Conservation (phyloP, 2,113 vertebrate genomes). For the Tupaia tana region DNA sequence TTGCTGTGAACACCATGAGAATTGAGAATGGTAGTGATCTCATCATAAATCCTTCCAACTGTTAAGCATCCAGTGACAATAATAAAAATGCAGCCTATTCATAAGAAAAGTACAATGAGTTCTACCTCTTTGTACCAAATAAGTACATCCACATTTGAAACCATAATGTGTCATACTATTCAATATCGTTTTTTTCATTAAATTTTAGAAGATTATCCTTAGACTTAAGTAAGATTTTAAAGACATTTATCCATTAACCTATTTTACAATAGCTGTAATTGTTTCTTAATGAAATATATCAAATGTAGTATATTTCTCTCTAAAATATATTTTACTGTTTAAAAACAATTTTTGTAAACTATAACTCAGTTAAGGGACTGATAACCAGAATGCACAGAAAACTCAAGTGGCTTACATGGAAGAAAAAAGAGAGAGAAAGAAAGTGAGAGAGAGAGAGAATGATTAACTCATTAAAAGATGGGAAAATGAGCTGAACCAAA, state of each 20-base stretch:
- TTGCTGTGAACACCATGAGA: constrained; percentile 45
- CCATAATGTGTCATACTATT: neutral
- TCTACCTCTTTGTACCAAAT: neutral
- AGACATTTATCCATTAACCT: neutral
- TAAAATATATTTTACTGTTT: neutral
- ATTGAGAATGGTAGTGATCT: constrained; percentile 60
- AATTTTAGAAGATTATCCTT: neutral
- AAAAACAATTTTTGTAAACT: neutral
- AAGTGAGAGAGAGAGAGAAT: too few relatives aligned
- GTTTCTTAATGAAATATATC: neutral
- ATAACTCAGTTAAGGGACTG: too few relatives aligned
- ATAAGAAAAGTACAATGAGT: constrained; percentile 24
- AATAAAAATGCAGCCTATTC: constrained; percentile 52
- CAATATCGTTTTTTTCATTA: neutral
- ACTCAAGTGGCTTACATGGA: too few relatives aligned
- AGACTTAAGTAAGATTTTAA: neutral
- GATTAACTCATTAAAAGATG: too few relatives aligned
- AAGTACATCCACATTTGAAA: neutral
- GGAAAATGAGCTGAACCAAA: too few relatives aligned
- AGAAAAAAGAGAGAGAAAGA: too few relatives aligned
- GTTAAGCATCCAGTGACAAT: constrained; percentile 18
- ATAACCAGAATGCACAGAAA: too few relatives aligned
- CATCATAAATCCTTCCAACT: constrained; percentile 59
- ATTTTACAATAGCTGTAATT: neutral
- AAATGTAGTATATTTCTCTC: neutral